These are phyloP conservation scores for Casuarius casuarius DNA, from an alignment of 2,113 vertebrate species.

Conservation along the genomic window DNA sequence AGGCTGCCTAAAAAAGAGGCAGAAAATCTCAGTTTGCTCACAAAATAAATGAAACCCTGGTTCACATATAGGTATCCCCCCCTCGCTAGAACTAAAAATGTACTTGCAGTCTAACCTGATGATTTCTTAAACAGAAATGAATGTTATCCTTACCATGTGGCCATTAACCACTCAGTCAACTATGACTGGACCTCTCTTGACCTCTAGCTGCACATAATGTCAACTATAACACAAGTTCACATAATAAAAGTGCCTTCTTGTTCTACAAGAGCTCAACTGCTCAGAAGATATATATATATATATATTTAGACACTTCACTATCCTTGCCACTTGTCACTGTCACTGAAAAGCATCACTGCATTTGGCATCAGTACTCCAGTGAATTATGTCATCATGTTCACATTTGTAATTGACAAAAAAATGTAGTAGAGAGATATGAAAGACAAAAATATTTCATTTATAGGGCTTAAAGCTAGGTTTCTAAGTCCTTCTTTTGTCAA, in stretches of 20 bases:
- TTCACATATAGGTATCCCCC: not conserved
- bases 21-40: not conserved
- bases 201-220: not conserved
- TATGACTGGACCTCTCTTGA: not conserved
- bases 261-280: not conserved
- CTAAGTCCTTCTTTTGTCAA: not conserved
- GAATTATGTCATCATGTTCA: not conserved
- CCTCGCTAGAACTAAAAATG: not conserved
- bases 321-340: not conserved
- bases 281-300: not conserved
- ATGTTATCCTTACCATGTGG: not conserved
- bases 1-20: not conserved
- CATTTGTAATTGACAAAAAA: not conserved
- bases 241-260: not conserved
- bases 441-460: not conserved
- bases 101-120: not conserved
- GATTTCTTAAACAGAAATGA: not conserved
- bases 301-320: not conserved
- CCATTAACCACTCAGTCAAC: constrained; percentile 17
- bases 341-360: not conserved
- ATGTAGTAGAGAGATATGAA: not conserved
- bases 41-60: not conserved
- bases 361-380: not conserved
- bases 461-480: not conserved
- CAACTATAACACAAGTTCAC: not conserved